Percentiles rank a stretch among this genome's conserved stretches.
These are phyloP conservation scores for Emmelina monodactyla DNA, from an alignment of 2,888 invertebrate genomes.

Conservation along the genomic window DNA sequence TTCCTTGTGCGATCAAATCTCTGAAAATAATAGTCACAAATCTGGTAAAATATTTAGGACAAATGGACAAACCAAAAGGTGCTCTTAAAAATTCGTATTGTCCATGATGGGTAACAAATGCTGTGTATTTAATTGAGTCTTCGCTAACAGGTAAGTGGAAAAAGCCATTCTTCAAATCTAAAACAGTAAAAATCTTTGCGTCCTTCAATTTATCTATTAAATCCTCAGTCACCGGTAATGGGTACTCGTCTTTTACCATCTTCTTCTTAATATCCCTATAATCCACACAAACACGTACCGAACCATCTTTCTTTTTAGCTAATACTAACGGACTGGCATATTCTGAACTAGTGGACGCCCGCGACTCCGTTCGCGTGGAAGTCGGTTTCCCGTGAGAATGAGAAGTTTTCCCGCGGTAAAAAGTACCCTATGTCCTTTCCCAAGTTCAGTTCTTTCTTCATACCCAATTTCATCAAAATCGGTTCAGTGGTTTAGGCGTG, in stretches of 20 bases:
- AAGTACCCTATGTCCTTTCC: too few species aligned
- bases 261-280: slow-evolving; percentile 14
- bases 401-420: too few species aligned
- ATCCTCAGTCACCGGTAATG: slow-evolving; percentile 11
- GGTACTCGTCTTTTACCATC: slow-evolving; percentile 14
- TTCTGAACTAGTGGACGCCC: too few species aligned
- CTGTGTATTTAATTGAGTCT: slow-evolving; percentile 9
- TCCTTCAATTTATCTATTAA: slow-evolving; percentile 5
- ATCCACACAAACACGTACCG: slow-evolving; percentile 11
- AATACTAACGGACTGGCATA: slow-evolving; percentile 14
- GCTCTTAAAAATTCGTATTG: slow-evolving; percentile 14
- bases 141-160: slow-evolving; percentile 7
- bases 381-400: too few species aligned
- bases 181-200: slow-evolving; percentile 3
- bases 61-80: slow-evolving; percentile 15
- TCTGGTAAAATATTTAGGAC: slow-evolving; percentile 15
- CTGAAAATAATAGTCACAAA: slow-evolving; percentile 16
- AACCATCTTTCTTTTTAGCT: slow-evolving; percentile 14
- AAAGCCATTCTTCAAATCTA: slow-evolving; percentile 10
- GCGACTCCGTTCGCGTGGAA: too few species aligned
- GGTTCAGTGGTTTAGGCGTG: too few species aligned
- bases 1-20: slow-evolving; percentile 11
- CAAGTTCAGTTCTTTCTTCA: too few species aligned
- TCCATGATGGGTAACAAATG: slow-evolving; percentile 10
- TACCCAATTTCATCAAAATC: too few species aligned